These are phyloP conservation scores for Apis laboriosa DNA, from an alignment of 1,140 invertebrate species.

Conservation along the genomic window DNA sequence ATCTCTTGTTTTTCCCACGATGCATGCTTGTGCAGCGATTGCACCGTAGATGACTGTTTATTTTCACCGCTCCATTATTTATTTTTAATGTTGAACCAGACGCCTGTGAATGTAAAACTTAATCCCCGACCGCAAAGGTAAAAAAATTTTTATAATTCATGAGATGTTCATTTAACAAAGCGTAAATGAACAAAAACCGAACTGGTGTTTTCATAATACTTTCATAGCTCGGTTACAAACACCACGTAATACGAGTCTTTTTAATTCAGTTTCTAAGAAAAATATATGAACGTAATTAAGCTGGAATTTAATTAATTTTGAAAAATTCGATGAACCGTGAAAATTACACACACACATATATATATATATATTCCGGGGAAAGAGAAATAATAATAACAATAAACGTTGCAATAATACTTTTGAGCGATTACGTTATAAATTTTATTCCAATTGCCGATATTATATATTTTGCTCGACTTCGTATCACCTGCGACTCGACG, in stretches of 20 bases:
- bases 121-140: conserved; percentile 21
- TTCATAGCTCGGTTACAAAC: conserved; percentile 15
- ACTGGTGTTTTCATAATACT: conserved; percentile 22
- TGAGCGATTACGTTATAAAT: too few species aligned
- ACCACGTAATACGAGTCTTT: conserved; percentile 18
- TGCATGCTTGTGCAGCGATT: conserved; percentile 1
- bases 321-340: neutral
- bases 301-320: conserved; percentile 9
- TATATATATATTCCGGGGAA: too few species aligned
- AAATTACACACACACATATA: too few species aligned
- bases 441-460: too few species aligned
- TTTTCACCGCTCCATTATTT: conserved; percentile 55
- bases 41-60: conserved; percentile 23
- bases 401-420: too few species aligned
- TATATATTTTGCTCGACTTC: too few species aligned
- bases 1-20: conserved; percentile 5
- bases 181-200: conserved; percentile 28
- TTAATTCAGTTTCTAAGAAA: conserved; percentile 4
- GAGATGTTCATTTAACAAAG: conserved; percentile 37
- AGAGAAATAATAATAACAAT: too few species aligned
- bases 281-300: conserved; percentile 1
- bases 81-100: conserved; percentile 39
- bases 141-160: conserved; percentile 29
- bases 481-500: too few species aligned
- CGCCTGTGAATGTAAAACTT: conserved; percentile 27